Evolutionary conservation across 2,797 vertebrate species (phyloP).

Genomic region (Telmatherina bonti): DNA sequence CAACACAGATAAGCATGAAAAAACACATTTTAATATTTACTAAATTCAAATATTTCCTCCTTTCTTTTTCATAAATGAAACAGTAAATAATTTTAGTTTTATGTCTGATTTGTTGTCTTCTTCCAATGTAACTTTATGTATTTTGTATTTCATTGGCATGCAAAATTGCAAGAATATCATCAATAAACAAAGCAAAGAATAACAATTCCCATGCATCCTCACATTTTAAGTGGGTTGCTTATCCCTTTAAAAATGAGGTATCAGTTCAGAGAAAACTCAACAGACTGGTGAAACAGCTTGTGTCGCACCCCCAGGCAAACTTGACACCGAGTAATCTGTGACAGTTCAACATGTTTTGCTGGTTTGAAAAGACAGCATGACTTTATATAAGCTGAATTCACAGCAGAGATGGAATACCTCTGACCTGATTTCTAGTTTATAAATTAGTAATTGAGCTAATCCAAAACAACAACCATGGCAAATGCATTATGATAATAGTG

Average conservation of each 20-base stretch:
- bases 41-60: not conserved
- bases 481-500: not conserved
- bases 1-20: no score
- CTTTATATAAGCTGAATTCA: slow-evolving; percentile 15
- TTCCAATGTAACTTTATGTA: not conserved
- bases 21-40: not conserved
- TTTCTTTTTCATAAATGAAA: not conserved
- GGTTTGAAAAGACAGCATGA: not conserved
- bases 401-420: not conserved
- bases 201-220: not conserved
- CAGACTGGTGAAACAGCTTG: slow-evolving; percentile 58
- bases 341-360: slow-evolving; percentile 44
- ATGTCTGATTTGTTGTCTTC: not conserved
- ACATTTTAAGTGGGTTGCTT: not conserved
- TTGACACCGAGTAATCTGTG: slow-evolving; percentile 44
- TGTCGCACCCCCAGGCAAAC: slow-evolving; percentile 32
- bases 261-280: slow-evolving; percentile 17
- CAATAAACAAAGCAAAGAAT: not conserved
- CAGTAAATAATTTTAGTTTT: not conserved
- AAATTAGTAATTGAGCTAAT: not conserved
- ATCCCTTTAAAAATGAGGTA: slow-evolving; percentile 12
- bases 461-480: not conserved
- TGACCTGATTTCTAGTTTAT: slow-evolving; percentile 5
- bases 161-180: not conserved
- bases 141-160: not conserved